phyloP scores from a whole-genome alignment of 2,113 vertebrate species.

The Melanostigma gelatinosum region DNA sequence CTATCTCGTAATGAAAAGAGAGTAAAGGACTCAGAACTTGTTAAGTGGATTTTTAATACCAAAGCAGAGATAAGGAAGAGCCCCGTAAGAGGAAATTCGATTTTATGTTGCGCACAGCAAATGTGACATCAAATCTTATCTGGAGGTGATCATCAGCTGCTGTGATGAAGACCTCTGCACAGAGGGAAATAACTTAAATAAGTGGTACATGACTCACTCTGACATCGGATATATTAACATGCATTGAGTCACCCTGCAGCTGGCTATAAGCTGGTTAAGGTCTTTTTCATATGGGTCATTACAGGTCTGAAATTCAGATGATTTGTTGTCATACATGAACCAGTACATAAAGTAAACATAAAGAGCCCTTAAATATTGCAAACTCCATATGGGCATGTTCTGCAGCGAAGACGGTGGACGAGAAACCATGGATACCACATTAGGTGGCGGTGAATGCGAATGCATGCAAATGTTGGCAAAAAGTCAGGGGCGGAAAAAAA shows the following conservation, averaged over 20 bases:
- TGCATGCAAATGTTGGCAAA: neutral
- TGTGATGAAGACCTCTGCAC: constrained; percentile 40
- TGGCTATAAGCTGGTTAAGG: neutral
- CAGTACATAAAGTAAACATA: too few species aligned
- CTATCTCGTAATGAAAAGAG: constrained; percentile 53
- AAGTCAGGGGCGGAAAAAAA: too few species aligned
- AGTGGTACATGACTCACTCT: constrained; percentile 19
- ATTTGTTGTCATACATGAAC: neutral
- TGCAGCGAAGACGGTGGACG: neutral
- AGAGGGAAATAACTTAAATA: constrained; percentile 18
- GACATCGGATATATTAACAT: constrained; percentile 4
- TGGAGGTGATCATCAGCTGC: constrained; percentile 34
- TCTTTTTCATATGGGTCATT: neutral
- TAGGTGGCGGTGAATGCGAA: neutral
- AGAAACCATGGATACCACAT: neutral
- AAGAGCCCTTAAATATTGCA: neutral
- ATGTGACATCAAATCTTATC: constrained; percentile 48
- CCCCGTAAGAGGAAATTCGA: constrained; percentile 46
- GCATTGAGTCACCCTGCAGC: neutral
- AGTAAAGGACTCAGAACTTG: constrained; percentile 35
- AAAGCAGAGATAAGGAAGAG: constrained; percentile 43
- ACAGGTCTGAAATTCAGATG: neutral
- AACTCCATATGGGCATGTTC: neutral
- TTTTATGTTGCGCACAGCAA: constrained; percentile 39
- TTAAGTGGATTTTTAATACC: constrained; percentile 66